Evolutionary conservation across 2,797 vertebrate species (phyloP), one percentile per base, ranked within the genome.

Genomic region (Catharus ustulatus): DNA sequence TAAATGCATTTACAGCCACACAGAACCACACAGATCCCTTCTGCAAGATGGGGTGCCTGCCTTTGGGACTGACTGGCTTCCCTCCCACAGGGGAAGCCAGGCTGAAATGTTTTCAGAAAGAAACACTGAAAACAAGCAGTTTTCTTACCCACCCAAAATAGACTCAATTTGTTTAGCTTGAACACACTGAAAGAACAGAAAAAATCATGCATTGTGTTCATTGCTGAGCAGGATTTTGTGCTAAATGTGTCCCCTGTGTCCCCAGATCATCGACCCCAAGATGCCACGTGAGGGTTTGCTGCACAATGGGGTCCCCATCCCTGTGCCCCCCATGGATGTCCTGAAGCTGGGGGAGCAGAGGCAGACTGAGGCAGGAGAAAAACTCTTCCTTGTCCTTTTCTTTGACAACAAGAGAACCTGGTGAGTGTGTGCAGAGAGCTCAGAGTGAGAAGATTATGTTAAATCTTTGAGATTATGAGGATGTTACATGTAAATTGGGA

Each of bases 371-470:
- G 98, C 98, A 71, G 98, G 98, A 80, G 98, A 99, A 96, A 99
- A 98, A 89, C 99, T 99, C 95, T 99, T 99, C 97, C 98, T 99
- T 93, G 99, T 99, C 97, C 99, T 99, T 92, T 99, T 99, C 97
- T 99, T 99, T 95, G 99, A 99, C 98, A 99, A 99, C 98, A 99
- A 99, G 96, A 98, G 99, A 87, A 99, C 99, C 71, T 99, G 99
- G 99, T 99, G 96, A 98, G 98, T 97, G 78, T 27, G 78, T 15
- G 32, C 45, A 27, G 68, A 12, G 12, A 52, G 73, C 24, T 19
- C 48, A 3, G 61, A 54, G 61, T 0, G 10, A 36, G 85, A 59
- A 15, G 62, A 12, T 75, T n/a, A n/a, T n/a, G n/a, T n/a, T n/a
- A n/a, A n/a, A 9, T 38, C 69, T 52, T 32, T 23, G 72, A 27